phyloP scores from a whole-genome alignment of 2,888 invertebrate species.

The Scaeva pyrastri region DNA sequence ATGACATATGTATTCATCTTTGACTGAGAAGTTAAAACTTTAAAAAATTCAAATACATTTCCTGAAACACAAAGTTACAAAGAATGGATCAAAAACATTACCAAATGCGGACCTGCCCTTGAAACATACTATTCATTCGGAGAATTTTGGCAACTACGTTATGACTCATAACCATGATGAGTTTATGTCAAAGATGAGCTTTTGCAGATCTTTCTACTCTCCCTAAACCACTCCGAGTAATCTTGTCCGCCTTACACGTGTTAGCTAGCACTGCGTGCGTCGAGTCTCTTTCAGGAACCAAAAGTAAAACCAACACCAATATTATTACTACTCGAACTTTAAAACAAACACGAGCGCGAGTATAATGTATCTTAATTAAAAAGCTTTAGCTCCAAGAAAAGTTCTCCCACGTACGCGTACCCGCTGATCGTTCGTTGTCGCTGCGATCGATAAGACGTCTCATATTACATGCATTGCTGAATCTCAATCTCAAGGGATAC shows the following conservation, averaged over 20 bases:
- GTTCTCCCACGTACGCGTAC: conserved; percentile 25
- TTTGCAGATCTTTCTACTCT: background rate
- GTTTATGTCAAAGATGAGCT: background rate
- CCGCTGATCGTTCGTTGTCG: background rate
- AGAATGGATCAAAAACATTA: background rate
- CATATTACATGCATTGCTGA: conserved; percentile 39
- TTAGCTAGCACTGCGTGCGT: conserved; percentile 26
- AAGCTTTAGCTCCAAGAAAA: conserved; percentile 56
- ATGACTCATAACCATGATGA: conserved; percentile 1
- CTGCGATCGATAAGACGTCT: conserved; percentile 26
- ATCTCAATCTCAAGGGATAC: conserved; percentile 45
- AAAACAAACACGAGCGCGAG: too few species aligned
- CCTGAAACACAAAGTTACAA: background rate
- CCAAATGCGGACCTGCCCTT: conserved; percentile 17
- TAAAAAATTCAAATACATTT: too few species aligned
- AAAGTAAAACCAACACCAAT: too few species aligned
- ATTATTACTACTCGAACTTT: too few species aligned
- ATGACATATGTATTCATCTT: too few species aligned
- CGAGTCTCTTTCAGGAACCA: conserved; percentile 12
- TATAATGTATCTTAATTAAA: conserved; percentile 24
- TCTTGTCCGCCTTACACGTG: conserved; percentile 27
- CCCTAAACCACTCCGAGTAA: background rate
- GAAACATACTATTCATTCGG: background rate
- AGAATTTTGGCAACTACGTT: background rate
- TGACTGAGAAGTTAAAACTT: too few species aligned